Conservation (phyloP, 2,797 vertebrate genomes). For the Iguana delicatissima region DNA sequence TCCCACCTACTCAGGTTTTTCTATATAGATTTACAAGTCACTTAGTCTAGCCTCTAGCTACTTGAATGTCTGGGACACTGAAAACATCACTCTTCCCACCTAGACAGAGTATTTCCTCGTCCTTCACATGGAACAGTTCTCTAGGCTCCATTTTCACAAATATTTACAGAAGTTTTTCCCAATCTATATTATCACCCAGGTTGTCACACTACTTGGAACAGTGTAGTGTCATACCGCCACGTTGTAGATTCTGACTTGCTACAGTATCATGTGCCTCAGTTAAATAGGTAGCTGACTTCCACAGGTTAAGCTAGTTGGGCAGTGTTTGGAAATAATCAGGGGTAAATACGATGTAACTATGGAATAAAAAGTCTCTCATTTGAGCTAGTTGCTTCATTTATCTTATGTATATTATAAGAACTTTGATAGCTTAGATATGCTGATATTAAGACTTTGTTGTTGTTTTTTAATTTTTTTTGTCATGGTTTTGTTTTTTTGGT, state of each 20-base stretch:
- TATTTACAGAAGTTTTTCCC: not conserved
- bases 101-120: not conserved
- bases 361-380: no score
- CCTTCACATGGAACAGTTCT: not conserved
- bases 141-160: not conserved
- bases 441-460: no score
- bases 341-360: no score
- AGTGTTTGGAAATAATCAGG: not conserved
- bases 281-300: not conserved
- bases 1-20: not conserved
- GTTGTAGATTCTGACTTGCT: not conserved
- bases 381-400: no score
- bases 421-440: no score
- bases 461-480: no score
- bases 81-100: not conserved
- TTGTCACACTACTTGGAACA: not conserved
- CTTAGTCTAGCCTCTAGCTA: not conserved
- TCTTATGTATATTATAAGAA: no score
- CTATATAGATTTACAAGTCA: conserved; percentile 4
- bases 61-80: rapidly evolving
- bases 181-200: not conserved
- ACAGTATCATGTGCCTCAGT: not conserved
- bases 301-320: not conserved
- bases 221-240: not conserved
- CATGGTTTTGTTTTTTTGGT: no score